Evolutionary conservation across 2,888 invertebrate species (phyloP), one percentile per base, ranked within the genome.

Genomic region (Priapulus caudatus): DNA sequence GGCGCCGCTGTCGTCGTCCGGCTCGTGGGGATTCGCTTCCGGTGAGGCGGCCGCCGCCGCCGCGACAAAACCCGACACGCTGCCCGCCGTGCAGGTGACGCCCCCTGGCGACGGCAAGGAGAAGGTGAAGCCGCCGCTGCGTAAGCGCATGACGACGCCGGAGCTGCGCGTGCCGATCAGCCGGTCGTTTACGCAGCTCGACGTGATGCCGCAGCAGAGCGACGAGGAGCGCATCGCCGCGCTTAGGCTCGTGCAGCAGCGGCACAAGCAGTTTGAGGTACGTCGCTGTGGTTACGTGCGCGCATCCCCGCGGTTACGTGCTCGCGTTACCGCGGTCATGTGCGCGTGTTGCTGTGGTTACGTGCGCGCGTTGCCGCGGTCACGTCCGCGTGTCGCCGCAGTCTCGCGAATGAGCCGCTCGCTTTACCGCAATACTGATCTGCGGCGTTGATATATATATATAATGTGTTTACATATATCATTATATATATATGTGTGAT

Each of bases 221-320:
- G 33, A 33, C n/a, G 33, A 33, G n/a, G 33, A 33, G n/a, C 10
- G 33, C 5, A 45, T 5, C 16, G 53, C 52, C 23, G 51, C 47
- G 23, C 54, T 82, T 45, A 82, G 83, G 65, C 76, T 84, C 54
- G 86, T 86, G 33, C 81, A 82, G 16, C 80, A 80, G 50, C 75
- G 84, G 23, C 82, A 84, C 10, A 77, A 80, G 59, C 84, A 84
- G 68, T 81, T 86, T 61, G 85, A 85, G 33, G 33, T 33, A 33
- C n/a, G 33, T 33, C n/a, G n/a, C n/a, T n/a, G n/a, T n/a, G n/a
- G n/a, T n/a, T n/a, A n/a, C n/a, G n/a, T n/a, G n/a, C n/a, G n/a
- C n/a, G n/a, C n/a, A n/a, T n/a, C n/a, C n/a, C n/a, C n/a, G n/a
- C n/a, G n/a, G n/a, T n/a, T n/a, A n/a, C n/a, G n/a, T n/a, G n/a